Conservation (phyloP, 1,140 invertebrate genomes). For the Brachionus rubens region DNA sequence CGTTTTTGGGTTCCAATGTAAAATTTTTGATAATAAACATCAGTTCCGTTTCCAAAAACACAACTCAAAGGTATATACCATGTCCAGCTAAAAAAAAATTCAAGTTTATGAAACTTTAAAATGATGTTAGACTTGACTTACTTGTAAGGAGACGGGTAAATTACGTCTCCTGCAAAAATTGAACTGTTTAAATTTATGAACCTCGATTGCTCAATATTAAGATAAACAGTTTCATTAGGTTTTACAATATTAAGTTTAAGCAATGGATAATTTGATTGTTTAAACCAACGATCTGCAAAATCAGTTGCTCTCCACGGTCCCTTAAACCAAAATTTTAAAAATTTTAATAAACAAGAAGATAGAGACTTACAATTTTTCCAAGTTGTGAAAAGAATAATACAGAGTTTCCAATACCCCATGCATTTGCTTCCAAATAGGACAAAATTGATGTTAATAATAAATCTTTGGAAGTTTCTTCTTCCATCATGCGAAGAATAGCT, state of each 20-base stretch:
- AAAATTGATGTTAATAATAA: background rate
- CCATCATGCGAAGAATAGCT: conserved; percentile 40
- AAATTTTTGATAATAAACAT: conserved; percentile 14
- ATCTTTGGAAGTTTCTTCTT: conserved; percentile 6
- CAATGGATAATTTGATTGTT: conserved; percentile 33
- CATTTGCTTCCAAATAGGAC: conserved; percentile 25
- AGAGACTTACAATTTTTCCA: conserved; percentile 33
- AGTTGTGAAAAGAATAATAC: conserved; percentile 25
- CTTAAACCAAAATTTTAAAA: background rate
- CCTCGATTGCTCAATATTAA: conserved; percentile 13
- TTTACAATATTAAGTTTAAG: background rate
- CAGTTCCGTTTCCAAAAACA: conserved; percentile 11
- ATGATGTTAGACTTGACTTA: background rate
- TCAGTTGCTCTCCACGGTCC: background rate
- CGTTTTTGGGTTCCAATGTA: conserved; percentile 19
- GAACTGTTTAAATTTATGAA: background rate
- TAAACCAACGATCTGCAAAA: conserved; percentile 37
- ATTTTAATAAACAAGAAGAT: too few species aligned
- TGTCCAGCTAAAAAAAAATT: background rate
- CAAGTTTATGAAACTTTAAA: background rate
- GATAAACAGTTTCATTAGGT: background rate
- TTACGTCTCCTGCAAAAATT: background rate
- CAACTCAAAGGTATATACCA: conserved; percentile 42
- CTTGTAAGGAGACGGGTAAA: conserved; percentile 33
- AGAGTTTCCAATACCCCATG: conserved; percentile 7